A percentile compares a stretch with the other conserved stretches of the same genome.
Evolutionary conservation across 2,888 invertebrate species (phyloP).

Genomic region (Branchipolynoe longqiensis): DNA sequence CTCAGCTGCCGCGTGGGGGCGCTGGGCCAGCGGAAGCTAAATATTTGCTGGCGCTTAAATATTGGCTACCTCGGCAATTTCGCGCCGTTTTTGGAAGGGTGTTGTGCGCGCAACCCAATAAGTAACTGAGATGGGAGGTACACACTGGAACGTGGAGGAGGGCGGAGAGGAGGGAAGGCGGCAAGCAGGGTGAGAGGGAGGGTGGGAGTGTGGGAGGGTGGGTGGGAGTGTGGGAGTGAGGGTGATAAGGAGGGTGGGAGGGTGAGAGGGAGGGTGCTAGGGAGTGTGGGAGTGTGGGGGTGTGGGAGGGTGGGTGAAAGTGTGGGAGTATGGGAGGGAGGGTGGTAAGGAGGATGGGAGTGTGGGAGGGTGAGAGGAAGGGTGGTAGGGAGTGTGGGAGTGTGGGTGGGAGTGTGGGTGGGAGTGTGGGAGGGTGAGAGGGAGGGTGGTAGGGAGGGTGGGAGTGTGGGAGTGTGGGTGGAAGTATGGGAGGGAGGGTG

Average conservation of each 20-base stretch:
- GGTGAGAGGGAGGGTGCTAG: neutral
- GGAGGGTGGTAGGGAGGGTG: no score
- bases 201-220: neutral
- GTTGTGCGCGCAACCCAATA: conserved; percentile 44
- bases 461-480: no score
- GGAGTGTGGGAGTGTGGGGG: no score
- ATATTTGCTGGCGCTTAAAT: conserved; percentile 52
- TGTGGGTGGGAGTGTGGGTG: no score
- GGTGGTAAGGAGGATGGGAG: no score
- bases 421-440: no score
- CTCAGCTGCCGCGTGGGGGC: neutral
- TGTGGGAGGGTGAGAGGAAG: no score
- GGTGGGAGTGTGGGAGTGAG: neutral
- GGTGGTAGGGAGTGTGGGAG: no score
- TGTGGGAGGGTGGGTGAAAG: no score
- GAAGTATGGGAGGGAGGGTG: no score
- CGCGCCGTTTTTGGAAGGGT: conserved; percentile 31
- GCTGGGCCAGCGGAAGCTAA: conserved; percentile 47
- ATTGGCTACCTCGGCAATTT: conserved; percentile 49
- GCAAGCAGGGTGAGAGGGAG: neutral
- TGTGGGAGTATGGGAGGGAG: no score
- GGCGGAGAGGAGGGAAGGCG: neutral
- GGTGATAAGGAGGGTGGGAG: no score
- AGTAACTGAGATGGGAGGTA: conserved; percentile 41
- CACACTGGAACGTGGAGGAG: neutral